Base-by-base conservation (phyloP, 2,888 invertebrate species). In the Leptopilina syphax region DNA sequence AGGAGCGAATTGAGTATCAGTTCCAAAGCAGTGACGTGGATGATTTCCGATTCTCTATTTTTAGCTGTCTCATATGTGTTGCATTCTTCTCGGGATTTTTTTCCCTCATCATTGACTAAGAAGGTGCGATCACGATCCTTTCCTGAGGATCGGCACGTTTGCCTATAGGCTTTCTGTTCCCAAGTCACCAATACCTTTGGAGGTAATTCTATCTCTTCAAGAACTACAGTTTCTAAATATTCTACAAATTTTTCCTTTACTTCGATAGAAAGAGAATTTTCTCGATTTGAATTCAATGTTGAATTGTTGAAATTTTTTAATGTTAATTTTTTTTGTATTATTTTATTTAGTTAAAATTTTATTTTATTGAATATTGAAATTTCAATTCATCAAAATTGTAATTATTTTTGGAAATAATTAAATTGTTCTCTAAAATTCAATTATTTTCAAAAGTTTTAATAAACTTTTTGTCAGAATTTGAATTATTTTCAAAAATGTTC, bases 91-190 rank as follows among this genome's bases (percentile, higher is more conserved):
- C 34, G 66, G 73, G 60, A 47, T 9, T 47, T 47, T 47, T 47
- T 47, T 50, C n/a, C 60, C 63, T 80, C 80, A 73, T 68, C 79
- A 81, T 27, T 83, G 84, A 80, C 84, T 81, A 80, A 79, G 84
- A 84, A 78, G 84, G 76, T 79, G 84, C 82, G 84, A 84, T 84
- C 84, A 79, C 82, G 83, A 83, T 77, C 80, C 81, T 73, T 78
- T 80, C 77, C 77, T 47, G 50, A 68, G 80, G 80, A 50, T 70
- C 68, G 68, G 50, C 68, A 70, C 66, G 68, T 50, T 50, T 27
- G 27, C 68, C 68, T n/a, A 3, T 50, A 13, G 50, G 68, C 50
- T 34, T 34, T 34, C 34, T 34, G 34, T 34, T 24, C 10, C 24
- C 12, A 50, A 60, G 18, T 8, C 60, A 34, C 34, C 34, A 34